These are phyloP conservation scores for Bathynomus jamesi DNA, from an alignment of 1,140 invertebrate species.

Conservation along the genomic window DNA sequence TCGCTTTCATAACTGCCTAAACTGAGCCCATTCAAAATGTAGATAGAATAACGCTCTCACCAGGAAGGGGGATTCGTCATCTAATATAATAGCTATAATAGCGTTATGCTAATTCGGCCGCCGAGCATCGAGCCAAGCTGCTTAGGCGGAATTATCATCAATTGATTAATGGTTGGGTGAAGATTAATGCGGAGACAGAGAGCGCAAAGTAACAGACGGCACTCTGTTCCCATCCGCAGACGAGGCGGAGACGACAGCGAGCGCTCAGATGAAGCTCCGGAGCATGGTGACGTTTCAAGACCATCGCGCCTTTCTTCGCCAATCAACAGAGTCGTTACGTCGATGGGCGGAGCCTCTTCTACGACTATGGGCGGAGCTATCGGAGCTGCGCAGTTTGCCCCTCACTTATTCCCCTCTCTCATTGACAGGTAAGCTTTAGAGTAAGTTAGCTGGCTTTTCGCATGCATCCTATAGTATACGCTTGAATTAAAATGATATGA, in stretches of 20 bases:
- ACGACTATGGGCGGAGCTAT: conserved; percentile 19
- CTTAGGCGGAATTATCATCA: not conserved
- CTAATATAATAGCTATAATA: not conserved
- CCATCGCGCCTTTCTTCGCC: conserved; percentile 33
- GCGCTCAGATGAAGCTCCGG: conserved; percentile 17
- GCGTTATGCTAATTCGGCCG: not conserved
- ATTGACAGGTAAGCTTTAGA: conserved; percentile 40
- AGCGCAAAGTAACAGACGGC: not conserved
- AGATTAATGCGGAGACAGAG: not conserved
- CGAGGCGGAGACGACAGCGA: conserved; percentile 17
- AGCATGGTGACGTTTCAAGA: conserved; percentile 24
- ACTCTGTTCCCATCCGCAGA: conserved; percentile 6
- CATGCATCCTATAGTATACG: too few relatives aligned
- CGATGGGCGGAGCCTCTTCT: conserved; percentile 10
- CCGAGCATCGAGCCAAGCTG: not conserved
- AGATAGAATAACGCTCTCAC: too few relatives aligned
- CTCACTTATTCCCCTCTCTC: conserved; percentile 40
- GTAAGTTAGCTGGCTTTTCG: too few relatives aligned
- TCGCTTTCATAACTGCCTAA: too few relatives aligned
- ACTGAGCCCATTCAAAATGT: too few relatives aligned
- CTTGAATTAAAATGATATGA: too few relatives aligned
- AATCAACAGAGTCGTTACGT: conserved; percentile 32
- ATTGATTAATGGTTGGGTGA: not conserved
- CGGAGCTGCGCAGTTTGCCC: conserved; percentile 35
- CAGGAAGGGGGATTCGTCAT: not conserved